Conservation (phyloP, 2,797 vertebrate genomes). For the Artibeus lituratus region DNA sequence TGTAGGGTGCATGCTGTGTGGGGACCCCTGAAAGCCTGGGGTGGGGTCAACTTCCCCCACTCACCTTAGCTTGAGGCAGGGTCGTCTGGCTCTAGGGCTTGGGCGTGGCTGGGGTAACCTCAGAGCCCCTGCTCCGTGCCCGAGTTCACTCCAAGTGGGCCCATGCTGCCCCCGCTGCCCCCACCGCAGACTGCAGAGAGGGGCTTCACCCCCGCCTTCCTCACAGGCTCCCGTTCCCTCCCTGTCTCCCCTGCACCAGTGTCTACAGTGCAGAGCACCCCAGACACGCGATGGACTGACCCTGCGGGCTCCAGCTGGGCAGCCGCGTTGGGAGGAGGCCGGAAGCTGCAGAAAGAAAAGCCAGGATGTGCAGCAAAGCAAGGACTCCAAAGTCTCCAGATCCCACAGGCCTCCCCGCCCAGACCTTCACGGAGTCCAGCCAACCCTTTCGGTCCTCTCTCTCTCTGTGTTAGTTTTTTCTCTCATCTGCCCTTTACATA, state of each 20-base stretch:
- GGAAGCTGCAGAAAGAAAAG: neutral
- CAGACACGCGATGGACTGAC: neutral
- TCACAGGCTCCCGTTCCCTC: neutral
- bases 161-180: neutral
- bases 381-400: neutral
- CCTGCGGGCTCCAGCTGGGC: neutral
- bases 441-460: neutral
- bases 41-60: neutral
- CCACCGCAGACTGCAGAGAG: accelerated
- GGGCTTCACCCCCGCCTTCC: neutral
- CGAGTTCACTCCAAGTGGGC: neutral
- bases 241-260: neutral
- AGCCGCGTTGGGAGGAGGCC: neutral
- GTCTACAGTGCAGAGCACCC: neutral
- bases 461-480: neutral
- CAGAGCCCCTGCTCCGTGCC: neutral
- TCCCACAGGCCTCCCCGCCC: accelerated
- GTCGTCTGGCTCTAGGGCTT: neutral
- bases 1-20: accelerated
- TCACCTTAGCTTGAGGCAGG: neutral
- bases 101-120: neutral
- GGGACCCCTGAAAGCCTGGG: accelerated
- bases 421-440: neutral
- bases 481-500: neutral
- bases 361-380: neutral